A percentile compares a stretch with the other conserved stretches of the same genome.
These are phyloP conservation scores for Metellina segmentata DNA, from an alignment of 2,888 invertebrate species.

Conservation along the genomic window DNA sequence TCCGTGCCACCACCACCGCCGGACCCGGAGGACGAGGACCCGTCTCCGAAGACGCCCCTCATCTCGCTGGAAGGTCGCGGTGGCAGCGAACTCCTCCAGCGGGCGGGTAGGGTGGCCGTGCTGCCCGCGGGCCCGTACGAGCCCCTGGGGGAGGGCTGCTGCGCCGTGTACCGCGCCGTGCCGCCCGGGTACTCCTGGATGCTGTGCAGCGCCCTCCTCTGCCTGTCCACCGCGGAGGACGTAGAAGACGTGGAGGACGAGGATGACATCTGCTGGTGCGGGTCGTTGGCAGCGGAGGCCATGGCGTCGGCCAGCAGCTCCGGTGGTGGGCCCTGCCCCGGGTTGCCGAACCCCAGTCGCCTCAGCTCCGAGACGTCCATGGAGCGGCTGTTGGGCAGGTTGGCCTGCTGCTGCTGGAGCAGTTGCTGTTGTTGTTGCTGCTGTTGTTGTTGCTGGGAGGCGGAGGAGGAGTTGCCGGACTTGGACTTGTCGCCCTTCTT, in stretches of 20 bases:
- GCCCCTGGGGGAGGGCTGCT: constrained; percentile 31
- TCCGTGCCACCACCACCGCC: constrained; percentile 31
- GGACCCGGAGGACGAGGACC: constrained; percentile 18
- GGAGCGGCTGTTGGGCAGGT: constrained; percentile 69
- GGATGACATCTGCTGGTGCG: constrained; percentile 47
- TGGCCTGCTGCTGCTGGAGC: constrained; percentile 9
- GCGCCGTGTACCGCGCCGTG: constrained; percentile 2
- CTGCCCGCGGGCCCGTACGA: constrained; percentile 4
- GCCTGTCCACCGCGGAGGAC: constrained; percentile 44
- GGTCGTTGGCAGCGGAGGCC: constrained; percentile 48
- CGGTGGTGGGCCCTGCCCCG: constrained; percentile 58
- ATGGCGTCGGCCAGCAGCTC: constrained; percentile 72
- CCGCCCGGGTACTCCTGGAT: constrained; percentile 69
- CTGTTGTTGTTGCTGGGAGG: constrained; percentile 33
- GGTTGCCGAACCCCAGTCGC: constrained; percentile 57
- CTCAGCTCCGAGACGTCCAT: constrained; percentile 71
- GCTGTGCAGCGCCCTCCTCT: constrained; percentile 60
- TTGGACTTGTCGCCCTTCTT: constrained; percentile 37
- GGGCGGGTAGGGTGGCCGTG: constrained; percentile 65
- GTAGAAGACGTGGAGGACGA: constrained; percentile 22
- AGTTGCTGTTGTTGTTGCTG: constrained; percentile 10
- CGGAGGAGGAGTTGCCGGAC: constrained; percentile 11
- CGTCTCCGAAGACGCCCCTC: constrained; percentile 43
- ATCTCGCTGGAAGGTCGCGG: constrained; percentile 56
- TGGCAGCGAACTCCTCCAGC: constrained; percentile 69